These are phyloP conservation scores for Ploceus nigricollis DNA, from an alignment of 2,113 vertebrate genomes.

Conservation along the genomic window DNA sequence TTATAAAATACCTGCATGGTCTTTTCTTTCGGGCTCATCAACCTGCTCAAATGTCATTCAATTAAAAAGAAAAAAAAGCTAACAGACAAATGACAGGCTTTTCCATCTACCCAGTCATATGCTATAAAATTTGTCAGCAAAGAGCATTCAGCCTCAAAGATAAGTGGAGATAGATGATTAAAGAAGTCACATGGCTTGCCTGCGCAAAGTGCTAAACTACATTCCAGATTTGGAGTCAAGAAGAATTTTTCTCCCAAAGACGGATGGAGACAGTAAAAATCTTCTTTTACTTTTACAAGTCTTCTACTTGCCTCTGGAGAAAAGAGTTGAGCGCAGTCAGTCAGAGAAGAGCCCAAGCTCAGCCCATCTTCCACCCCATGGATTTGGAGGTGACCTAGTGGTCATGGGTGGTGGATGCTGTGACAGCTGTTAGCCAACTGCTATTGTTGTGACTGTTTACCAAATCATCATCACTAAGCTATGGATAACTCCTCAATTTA, in stretches of 20 bases:
- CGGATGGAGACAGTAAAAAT: background rate
- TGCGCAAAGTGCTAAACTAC: background rate
- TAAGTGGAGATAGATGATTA: background rate
- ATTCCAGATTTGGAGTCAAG: background rate
- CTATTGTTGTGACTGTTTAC: background rate
- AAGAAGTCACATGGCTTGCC: background rate
- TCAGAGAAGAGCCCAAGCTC: background rate
- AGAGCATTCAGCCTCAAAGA: background rate
- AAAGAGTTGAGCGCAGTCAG: background rate
- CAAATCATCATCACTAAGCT: background rate
- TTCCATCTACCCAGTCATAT: background rate
- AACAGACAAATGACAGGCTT: background rate
- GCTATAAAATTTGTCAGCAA: background rate
- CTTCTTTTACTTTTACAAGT: too few species aligned
- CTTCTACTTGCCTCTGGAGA: background rate
- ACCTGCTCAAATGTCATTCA: background rate
- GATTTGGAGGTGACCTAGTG: background rate
- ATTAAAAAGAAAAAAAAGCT: background rate
- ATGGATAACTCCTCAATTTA: background rate
- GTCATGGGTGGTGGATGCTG: background rate
- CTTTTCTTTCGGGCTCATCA: background rate
- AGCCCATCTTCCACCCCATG: background rate
- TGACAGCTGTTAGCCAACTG: background rate
- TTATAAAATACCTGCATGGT: conserved; percentile 17
- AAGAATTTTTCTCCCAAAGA: background rate